Base-by-base conservation (phyloP, 2,888 invertebrate species). In the Netelia melanura region DNA sequence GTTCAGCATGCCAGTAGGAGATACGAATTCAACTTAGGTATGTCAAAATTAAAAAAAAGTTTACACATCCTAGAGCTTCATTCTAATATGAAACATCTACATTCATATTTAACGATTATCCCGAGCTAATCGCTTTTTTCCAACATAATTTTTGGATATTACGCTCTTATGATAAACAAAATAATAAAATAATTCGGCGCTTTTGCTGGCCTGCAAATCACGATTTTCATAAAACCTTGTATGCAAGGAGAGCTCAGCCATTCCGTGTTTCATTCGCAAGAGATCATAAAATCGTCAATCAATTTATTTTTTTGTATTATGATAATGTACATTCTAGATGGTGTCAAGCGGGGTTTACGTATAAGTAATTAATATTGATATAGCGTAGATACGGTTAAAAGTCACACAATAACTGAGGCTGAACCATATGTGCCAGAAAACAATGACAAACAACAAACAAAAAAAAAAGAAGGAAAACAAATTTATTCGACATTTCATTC, bases 281-380 rank as follows among this genome's bases (percentile, higher is more conserved):
- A 78, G 68, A 81, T 78, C 81, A 25, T 75, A 70, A 71, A 79
- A 78, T 78, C 81, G 81, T 78, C 75, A 62, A 81, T 71, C 64
- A 56, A 75, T 81, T 85, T 70, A 78, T 81, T 85, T 85, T 77
- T 81, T 75, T 75, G 75, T 65, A 48, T 72, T 11, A 21, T 14
- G 52, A 62, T 78, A 81, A 84, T 81, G 84, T 84, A 84, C 77
- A 84, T 81, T 84, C 61, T 81, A 74, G 68, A 81, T 62, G 76
- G 70, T 80, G 44, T 81, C 71, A 56, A 77, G 76, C 30, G 68
- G 72, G 76, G 62, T 67, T 77, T 75, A 68, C 76, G 25, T 65
- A 72, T 76, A 81, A 81, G 67, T 72, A 75, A 48, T 75, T 38
- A 65, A 54, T 62, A 68, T 62, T 38, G 67, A 62, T n/a, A 68